phyloP scores from a whole-genome alignment of 2,113 vertebrate species.

The Nycticryphes semicollaris region DNA sequence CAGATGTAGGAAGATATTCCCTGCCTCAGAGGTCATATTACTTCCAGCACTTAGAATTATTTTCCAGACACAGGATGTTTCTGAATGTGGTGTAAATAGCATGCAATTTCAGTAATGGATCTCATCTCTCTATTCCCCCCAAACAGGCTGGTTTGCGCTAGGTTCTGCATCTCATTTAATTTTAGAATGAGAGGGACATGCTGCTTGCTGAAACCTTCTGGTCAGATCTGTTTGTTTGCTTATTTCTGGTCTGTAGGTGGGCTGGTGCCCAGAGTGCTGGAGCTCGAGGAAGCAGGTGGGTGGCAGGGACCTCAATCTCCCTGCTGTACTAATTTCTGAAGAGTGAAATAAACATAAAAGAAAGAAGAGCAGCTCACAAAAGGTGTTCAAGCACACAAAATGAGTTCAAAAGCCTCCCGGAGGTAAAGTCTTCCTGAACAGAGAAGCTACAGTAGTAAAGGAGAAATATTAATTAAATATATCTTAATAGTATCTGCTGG shows the following conservation, averaged over 20 bases:
- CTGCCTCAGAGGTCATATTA: conserved; percentile 24
- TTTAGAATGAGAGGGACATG: conserved; percentile 1
- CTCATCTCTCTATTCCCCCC: background rate
- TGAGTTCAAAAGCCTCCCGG: background rate
- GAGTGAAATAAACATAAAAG: conserved; percentile 33
- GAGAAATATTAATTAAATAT: background rate
- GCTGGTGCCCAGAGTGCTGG: background rate
- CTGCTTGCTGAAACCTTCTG: background rate
- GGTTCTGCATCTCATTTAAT: background rate
- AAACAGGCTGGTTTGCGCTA: background rate
- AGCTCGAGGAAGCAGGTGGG: conserved; percentile 5
- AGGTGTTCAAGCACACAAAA: background rate
- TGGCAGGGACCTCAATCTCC: background rate
- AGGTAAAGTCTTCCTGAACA: background rate
- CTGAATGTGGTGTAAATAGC: background rate
- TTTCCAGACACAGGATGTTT: background rate
- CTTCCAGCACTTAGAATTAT: background rate
- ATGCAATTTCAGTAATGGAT: background rate
- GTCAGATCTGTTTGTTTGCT: conserved; percentile 34
- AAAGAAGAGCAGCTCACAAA: background rate
- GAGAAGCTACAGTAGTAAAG: background rate
- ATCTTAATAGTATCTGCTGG: background rate
- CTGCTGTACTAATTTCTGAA: background rate
- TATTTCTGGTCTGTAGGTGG: conserved; percentile 31
- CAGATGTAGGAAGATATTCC: background rate